phyloP scores from a whole-genome alignment of 2,797 vertebrate species.

The Microchirus variegatus region DNA sequence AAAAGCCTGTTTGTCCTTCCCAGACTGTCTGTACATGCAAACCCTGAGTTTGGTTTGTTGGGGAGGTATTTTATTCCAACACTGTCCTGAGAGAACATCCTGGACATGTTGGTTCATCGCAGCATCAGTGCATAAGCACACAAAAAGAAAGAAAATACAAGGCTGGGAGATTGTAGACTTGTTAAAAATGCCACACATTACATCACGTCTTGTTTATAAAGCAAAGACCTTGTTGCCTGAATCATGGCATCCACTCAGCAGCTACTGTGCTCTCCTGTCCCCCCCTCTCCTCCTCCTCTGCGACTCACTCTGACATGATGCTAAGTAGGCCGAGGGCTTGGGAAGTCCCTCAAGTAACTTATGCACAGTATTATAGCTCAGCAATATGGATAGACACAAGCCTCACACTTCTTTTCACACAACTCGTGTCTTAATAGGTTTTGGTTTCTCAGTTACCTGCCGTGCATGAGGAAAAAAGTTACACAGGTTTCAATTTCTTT shows the following conservation, averaged over 20 bases:
- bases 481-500: conserved; percentile 19
- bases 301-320: conserved; percentile 53
- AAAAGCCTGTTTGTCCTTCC: not conserved
- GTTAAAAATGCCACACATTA: conserved; percentile 38
- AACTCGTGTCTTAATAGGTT: conserved; percentile 59
- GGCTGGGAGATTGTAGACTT: conserved; percentile 35
- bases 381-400: conserved; percentile 56
- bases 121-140: conserved; percentile 31
- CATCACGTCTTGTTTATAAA: conserved; percentile 37
- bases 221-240: conserved; percentile 49
- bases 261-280: conserved; percentile 44
- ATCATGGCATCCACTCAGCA: conserved; percentile 41
- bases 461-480: conserved; percentile 52
- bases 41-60: conserved; percentile 2
- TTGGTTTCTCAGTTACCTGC: conserved; percentile 48
- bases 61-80: conserved; percentile 15
- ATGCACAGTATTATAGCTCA: conserved; percentile 37
- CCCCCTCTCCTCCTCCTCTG: conserved; percentile 2
- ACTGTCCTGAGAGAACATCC: conserved; percentile 15
- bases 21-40: conserved; percentile 16
- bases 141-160: conserved; percentile 29
- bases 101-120: conserved; percentile 28
- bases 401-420: conserved; percentile 37
- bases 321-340: conserved; percentile 72
- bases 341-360: conserved; percentile 73